Percentiles rank a stretch among this genome's conserved stretches.
Conservation (phyloP, 2,888 invertebrate genomes). For the Autographa pulchrina region DNA sequence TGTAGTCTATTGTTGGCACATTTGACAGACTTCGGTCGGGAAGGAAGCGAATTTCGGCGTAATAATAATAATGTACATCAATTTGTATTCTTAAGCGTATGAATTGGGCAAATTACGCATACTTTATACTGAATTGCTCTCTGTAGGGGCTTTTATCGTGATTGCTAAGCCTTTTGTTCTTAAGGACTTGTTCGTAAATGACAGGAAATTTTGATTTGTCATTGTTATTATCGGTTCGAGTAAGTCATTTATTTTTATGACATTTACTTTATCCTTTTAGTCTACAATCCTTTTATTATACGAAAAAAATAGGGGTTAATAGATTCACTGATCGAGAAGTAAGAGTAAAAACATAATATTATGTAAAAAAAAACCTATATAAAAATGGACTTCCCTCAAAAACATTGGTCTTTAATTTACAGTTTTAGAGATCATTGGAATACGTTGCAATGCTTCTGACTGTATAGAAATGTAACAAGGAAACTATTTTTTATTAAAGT, state of each 20-base stretch:
- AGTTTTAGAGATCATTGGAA: not conserved
- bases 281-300: not conserved
- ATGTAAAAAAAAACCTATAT: not conserved
- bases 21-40: slow-evolving; percentile 65
- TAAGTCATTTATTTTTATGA: not conserved
- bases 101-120: slow-evolving; percentile 36
- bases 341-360: too few species aligned
- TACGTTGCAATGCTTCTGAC: not conserved
- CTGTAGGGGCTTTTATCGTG: slow-evolving; percentile 32
- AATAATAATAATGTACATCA: slow-evolving; percentile 63
- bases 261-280: not conserved
- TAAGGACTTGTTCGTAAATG: not conserved
- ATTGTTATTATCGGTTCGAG: not conserved
- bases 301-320: not conserved
- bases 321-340: too few species aligned
- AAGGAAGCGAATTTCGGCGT: slow-evolving; percentile 66
- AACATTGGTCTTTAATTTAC: too few species aligned
- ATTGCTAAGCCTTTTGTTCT: slow-evolving; percentile 40
- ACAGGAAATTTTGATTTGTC: slow-evolving; percentile 9
- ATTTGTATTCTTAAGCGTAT: slow-evolving; percentile 59
- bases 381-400: not conserved
- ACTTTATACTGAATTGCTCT: slow-evolving; percentile 20
- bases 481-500: slow-evolving; percentile 75
- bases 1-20: slow-evolving; percentile 59
- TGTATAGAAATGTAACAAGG: slow-evolving; percentile 53